These are phyloP conservation scores for Chelidonichthys spinosus DNA, from an alignment of 2,797 vertebrate genomes.

Conservation along the genomic window DNA sequence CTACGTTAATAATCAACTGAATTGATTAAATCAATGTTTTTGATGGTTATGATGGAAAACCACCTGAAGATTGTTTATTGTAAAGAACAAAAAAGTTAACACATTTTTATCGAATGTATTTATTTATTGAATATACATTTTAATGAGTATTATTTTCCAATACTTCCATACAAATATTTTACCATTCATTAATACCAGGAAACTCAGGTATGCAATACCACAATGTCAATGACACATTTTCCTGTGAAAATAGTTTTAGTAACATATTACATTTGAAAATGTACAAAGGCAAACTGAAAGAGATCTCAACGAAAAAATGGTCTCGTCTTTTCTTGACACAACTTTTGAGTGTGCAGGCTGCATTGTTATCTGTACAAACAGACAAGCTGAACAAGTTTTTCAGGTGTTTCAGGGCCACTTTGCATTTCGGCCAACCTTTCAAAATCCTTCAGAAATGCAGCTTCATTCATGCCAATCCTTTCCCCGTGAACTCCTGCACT, in stretches of 20 bases:
- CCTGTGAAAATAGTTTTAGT: conserved; percentile 22
- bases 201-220: conserved; percentile 11
- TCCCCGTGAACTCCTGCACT: background rate
- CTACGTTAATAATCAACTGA: background rate
- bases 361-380: conserved; percentile 4
- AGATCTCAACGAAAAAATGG: conserved; percentile 3
- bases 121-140: conserved; percentile 41
- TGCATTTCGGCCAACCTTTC: background rate
- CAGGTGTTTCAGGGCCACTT: background rate
- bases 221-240: background rate
- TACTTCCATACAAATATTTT: background rate
- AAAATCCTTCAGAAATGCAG: conserved; percentile 16
- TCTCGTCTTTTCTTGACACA: background rate
- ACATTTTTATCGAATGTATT: conserved; percentile 36
- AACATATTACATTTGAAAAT: conserved; percentile 35
- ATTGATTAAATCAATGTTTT: background rate
- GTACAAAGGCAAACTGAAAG: conserved; percentile 20
- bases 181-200: conserved; percentile 1
- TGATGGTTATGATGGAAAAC: background rate
- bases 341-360: conserved; percentile 16
- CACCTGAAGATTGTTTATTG: background rate
- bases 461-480: background rate
- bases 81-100: background rate
- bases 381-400: conserved; percentile 16
- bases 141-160: background rate